A percentile compares a stretch with the other conserved stretches of the same genome.
Evolutionary conservation across 2,113 vertebrate genomes (phyloP).

Genomic region (Lepidothrix coronata): DNA sequence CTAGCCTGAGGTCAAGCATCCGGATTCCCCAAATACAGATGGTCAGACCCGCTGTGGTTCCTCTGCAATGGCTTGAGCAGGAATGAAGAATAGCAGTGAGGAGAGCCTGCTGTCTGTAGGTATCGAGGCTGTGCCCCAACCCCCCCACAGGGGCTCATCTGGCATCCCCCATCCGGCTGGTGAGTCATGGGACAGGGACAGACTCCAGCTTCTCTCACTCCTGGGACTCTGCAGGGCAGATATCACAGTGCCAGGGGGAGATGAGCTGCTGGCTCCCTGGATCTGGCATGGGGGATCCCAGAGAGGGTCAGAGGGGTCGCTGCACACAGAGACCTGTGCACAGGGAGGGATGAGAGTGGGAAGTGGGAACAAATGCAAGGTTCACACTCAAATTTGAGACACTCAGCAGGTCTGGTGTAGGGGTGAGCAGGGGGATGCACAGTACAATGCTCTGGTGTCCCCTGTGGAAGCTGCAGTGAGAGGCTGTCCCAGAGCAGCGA

Average conservation of each 20-base stretch:
- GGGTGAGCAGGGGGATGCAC: background rate
- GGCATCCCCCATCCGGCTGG: background rate
- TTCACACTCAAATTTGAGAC: background rate
- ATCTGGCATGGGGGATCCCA: rapidly evolving
- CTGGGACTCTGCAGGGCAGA: background rate
- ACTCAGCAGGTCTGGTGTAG: background rate
- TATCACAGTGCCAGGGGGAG: rapidly evolving
- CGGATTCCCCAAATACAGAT: background rate
- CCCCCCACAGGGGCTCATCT: background rate
- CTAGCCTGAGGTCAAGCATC: background rate
- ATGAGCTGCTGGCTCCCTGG: background rate
- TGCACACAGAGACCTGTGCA: rapidly evolving
- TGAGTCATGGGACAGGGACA: background rate
- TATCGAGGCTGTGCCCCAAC: rapidly evolving
- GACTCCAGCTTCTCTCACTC: background rate
- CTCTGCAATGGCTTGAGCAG: background rate
- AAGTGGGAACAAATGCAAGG: background rate
- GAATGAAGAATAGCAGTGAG: background rate
- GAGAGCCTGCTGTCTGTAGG: background rate
- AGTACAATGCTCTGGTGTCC: rapidly evolving
- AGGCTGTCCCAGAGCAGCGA: background rate
- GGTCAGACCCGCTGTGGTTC: background rate
- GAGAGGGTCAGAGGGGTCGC: rapidly evolving
- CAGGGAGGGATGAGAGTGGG: background rate
- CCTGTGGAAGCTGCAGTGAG: rapidly evolving